Evolutionary conservation across 2,797 vertebrate genomes (phyloP).

Genomic region (Anableps anableps): DNA sequence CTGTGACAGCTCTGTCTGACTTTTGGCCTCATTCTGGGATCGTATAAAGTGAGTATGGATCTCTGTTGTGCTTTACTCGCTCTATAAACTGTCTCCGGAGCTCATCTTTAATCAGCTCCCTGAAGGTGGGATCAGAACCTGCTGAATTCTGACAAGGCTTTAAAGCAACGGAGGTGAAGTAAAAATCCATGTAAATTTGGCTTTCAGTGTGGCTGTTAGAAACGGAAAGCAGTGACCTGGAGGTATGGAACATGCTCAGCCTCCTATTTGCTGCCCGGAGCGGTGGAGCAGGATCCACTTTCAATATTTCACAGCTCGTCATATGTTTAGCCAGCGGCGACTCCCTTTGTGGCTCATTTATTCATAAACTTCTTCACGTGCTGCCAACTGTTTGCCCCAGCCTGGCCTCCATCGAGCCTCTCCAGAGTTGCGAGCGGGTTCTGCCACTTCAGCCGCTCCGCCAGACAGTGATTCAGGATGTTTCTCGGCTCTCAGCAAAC

Average conservation of each 20-base stretch:
- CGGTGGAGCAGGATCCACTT: constrained; percentile 62
- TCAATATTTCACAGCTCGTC: constrained; percentile 78
- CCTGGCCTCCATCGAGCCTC: constrained; percentile 42
- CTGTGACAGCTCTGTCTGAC: constrained; percentile 32
- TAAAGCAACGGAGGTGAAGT: constrained; percentile 27
- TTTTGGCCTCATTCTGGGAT: constrained; percentile 15
- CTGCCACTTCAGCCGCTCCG: constrained; percentile 28
- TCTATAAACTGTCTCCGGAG: constrained; percentile 23
- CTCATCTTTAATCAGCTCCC: constrained; percentile 48
- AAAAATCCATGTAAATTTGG: constrained; percentile 28
- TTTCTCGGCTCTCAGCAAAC: constrained; percentile 43
- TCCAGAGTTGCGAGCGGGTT: constrained; percentile 41
- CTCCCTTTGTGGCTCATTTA: constrained; percentile 61
- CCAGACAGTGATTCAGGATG: constrained; percentile 33
- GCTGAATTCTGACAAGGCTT: constrained; percentile 63
- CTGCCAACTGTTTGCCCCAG: constrained; percentile 51
- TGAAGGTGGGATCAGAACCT: constrained; percentile 48
- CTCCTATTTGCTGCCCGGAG: constrained; percentile 53
- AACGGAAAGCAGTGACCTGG: constrained; percentile 20
- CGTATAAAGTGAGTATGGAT: constrained; percentile 27
- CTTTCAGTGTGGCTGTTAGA: not conserved
- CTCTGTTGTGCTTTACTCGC: constrained; percentile 27
- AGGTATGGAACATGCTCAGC: constrained; percentile 52
- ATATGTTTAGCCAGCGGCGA: constrained; percentile 74
- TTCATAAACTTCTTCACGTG: constrained; percentile 55